Evolutionary conservation across 2,888 invertebrate genomes (phyloP), one percentile per base, ranked within the genome.

Genomic region (Drosophila tanythrix): DNA sequence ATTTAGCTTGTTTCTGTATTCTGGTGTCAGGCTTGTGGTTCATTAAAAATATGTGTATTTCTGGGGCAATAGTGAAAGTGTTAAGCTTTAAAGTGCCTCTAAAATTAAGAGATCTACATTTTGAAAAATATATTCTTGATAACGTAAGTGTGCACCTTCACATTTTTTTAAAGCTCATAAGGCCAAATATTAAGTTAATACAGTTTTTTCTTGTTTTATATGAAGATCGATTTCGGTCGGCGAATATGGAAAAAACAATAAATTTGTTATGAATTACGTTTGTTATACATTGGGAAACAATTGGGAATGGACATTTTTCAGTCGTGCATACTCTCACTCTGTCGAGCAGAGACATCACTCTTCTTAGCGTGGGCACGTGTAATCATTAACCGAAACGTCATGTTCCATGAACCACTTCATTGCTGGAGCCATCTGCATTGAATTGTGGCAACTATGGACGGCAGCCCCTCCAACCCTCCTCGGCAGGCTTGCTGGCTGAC

Each of bases 401-500:
- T 70, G 79, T 57, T 67, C 82, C 58, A 84, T 76, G 83, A 66
- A 70, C 78, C 80, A 89, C 88, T 85, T 85, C 73, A 82, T 82
- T 64, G 63, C 77, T 62, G 40, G 56, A 38, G 11, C 35, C 57
- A 40, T 36, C 53, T 56, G 53, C 25, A 48, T 29, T 46, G 62
- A 58, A 51, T 53, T 61, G 36, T 52, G 43, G 59, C 65, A 51
- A 29, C 38, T 40, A n/a, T 58, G 51, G 63, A 55, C 27, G 52
- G 15, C 6, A 35, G 15, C 55, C 7, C 3, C 13, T 7, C 13
- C 21, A 18, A 29, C 2, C n/a, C 21, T 10, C 3, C 36, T 6
- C 6, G n/a, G 15, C n/a, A 21, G n/a, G 36, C 25, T 60, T 48
- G 57, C 27, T 43, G 59, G 31, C 33, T 43, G 62, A 67, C 57